A percentile compares a stretch with the other conserved stretches of the same genome.
phyloP scores from a whole-genome alignment of 2,113 vertebrate species.

The Dasyurus viverrinus region DNA sequence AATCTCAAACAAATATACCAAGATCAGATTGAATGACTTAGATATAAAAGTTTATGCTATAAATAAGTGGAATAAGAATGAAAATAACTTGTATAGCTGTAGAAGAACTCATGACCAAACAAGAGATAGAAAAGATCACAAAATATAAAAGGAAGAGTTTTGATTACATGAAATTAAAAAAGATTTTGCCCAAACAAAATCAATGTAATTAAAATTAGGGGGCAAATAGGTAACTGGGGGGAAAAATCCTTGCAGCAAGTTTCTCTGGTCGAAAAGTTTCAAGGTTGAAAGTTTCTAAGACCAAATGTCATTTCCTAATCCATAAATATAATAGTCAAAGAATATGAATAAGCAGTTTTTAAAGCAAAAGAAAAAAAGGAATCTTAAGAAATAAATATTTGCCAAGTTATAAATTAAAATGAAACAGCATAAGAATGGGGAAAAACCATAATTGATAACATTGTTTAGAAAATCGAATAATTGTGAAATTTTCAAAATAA shows the following conservation, averaged over 20 bases:
- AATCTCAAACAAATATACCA: not conserved
- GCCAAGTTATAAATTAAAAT: not conserved
- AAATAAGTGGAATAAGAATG: not conserved
- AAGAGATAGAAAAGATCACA: not conserved
- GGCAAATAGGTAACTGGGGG: not conserved
- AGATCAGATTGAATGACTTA: not conserved
- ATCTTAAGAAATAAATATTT: constrained; percentile 42
- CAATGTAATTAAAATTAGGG: not conserved
- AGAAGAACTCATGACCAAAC: not conserved
- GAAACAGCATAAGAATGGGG: not conserved
- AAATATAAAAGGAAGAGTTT: not conserved
- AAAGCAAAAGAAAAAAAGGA: not conserved
- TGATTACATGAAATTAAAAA: not conserved
- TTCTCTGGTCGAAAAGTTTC: not conserved
- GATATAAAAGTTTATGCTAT: not conserved
- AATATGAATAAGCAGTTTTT: not conserved
- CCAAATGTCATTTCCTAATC: not conserved
- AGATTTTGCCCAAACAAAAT: not conserved
- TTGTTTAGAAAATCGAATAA: constrained; percentile 37
- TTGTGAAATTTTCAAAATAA: constrained; percentile 36
- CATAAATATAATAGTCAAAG: not conserved
- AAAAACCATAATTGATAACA: constrained; percentile 15
- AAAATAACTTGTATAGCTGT: not conserved
- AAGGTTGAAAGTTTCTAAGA: not conserved
- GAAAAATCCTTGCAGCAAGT: not conserved